A percentile compares a stretch with the other conserved stretches of the same genome.
Conservation (phyloP, 37 sponge, comb jelly and placozoan genomes). For the Mnemiopsis leidyi region DNA sequence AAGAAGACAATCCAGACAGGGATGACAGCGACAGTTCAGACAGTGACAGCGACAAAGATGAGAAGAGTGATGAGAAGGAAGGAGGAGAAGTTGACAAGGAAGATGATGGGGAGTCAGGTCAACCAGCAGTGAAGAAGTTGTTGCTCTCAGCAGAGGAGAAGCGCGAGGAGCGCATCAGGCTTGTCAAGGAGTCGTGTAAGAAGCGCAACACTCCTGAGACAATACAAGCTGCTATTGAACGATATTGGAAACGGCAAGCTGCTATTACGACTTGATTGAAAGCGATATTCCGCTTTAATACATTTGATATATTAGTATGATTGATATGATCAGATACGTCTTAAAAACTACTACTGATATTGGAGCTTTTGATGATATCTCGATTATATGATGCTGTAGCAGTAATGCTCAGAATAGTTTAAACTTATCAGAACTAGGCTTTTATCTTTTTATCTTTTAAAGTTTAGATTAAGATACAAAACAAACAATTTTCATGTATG, state of each 20-base stretch:
- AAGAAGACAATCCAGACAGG: background rate
- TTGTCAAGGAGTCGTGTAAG: constrained; percentile 57
- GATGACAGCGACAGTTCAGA: constrained; percentile 5
- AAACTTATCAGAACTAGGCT: no score
- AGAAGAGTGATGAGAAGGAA: background rate
- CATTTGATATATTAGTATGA: no score
- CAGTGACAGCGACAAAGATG: background rate
- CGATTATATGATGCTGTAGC: no score
- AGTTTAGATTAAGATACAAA: no score
- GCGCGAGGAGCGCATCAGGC: background rate
- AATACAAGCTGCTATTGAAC: background rate
- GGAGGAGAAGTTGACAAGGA: background rate
- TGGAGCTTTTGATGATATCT: no score
- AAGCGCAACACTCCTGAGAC: constrained; percentile 46
- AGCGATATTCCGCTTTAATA: no score
- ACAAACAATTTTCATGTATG: no score
- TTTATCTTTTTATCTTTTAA: no score
- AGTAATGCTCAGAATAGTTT: no score
- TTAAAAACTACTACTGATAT: no score
- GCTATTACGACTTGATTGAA: background rate
- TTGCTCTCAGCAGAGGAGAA: constrained; percentile 40
- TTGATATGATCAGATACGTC: no score
- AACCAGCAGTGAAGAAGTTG: background rate
- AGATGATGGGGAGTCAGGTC: background rate
- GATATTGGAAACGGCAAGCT: constrained; percentile 42